These are phyloP conservation scores for Habrosyne pyritoides DNA, from an alignment of 2,888 invertebrate species.

Conservation along the genomic window DNA sequence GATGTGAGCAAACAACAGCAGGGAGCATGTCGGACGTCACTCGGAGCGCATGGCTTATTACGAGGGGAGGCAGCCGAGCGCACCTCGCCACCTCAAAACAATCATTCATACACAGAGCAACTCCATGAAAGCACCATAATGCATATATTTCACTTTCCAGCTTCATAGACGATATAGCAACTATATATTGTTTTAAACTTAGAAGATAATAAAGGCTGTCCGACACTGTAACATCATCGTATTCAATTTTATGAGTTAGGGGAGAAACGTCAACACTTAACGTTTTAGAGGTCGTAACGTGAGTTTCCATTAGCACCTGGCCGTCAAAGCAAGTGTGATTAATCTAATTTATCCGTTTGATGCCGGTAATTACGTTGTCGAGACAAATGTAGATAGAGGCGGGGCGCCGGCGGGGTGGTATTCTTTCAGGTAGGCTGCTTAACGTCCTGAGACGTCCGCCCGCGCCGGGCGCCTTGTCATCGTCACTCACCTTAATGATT, in stretches of 20 bases:
- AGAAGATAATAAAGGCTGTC: conserved; percentile 19
- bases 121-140: background rate
- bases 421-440: conserved; percentile 43
- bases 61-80: conserved; percentile 34
- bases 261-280: conserved; percentile 47
- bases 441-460: conserved; percentile 27
- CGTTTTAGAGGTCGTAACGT: conserved; percentile 55
- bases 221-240: conserved; percentile 29
- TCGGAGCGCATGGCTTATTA: conserved; percentile 49
- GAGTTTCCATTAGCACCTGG: conserved; percentile 71
- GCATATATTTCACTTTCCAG: background rate
- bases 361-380: conserved; percentile 62
- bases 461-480: conserved; percentile 25
- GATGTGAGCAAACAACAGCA: conserved; percentile 44
- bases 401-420: conserved; percentile 28
- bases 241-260: conserved; percentile 45
- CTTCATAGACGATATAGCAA: background rate
- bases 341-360: conserved; percentile 74
- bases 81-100: conserved; percentile 21
- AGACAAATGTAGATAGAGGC: conserved; percentile 45
- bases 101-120: conserved; percentile 12
- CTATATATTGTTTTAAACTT: conserved; percentile 1
- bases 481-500: conserved; percentile 56
- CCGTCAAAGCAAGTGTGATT: conserved; percentile 68
- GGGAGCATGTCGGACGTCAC: conserved; percentile 38